Conservation (phyloP, 2,888 invertebrate species). For the Parochlus steinenii region DNA sequence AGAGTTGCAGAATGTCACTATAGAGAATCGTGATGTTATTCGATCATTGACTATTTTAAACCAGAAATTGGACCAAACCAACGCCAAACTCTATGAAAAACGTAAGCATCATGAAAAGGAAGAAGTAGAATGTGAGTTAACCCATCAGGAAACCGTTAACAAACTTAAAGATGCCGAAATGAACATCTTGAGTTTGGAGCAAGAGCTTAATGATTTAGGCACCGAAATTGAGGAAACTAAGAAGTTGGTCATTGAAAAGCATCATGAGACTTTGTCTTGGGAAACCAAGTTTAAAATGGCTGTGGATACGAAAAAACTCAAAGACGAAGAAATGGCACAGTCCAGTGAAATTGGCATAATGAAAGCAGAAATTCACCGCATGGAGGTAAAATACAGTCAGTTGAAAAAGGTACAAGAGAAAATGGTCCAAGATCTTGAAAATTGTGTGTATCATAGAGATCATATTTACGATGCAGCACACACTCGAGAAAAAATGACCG, state of each 20-base stretch:
- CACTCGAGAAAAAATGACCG: slow-evolving; percentile 35
- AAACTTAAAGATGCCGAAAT: slow-evolving; percentile 48
- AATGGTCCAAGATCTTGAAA: slow-evolving; percentile 42
- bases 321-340: slow-evolving; percentile 44
- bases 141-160: slow-evolving; percentile 34
- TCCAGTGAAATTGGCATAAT: slow-evolving; percentile 58
- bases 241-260: slow-evolving; percentile 41
- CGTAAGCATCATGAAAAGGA: slow-evolving; percentile 35
- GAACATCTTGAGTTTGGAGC: slow-evolving; percentile 46
- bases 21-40: slow-evolving; percentile 38
- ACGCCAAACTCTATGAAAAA: slow-evolving; percentile 39
- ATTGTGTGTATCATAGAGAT: slow-evolving; percentile 45
- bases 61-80: slow-evolving; percentile 39
- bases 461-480: slow-evolving; percentile 41
- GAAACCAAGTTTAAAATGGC: slow-evolving; percentile 61
- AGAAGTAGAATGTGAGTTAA: slow-evolving; percentile 36
- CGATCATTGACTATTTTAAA: slow-evolving; percentile 42
- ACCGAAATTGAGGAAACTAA: slow-evolving; percentile 41
- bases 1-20: slow-evolving; percentile 39
- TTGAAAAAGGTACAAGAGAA: slow-evolving; percentile 27
- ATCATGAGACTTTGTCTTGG: slow-evolving; percentile 60
- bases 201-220: slow-evolving; percentile 46
- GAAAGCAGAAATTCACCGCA: slow-evolving; percentile 67
- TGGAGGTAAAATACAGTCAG: slow-evolving; percentile 44
- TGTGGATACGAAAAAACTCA: slow-evolving; percentile 49